Evolutionary conservation across 2,113 vertebrate genomes (phyloP).

Genomic region (Phaetusa simplex): DNA sequence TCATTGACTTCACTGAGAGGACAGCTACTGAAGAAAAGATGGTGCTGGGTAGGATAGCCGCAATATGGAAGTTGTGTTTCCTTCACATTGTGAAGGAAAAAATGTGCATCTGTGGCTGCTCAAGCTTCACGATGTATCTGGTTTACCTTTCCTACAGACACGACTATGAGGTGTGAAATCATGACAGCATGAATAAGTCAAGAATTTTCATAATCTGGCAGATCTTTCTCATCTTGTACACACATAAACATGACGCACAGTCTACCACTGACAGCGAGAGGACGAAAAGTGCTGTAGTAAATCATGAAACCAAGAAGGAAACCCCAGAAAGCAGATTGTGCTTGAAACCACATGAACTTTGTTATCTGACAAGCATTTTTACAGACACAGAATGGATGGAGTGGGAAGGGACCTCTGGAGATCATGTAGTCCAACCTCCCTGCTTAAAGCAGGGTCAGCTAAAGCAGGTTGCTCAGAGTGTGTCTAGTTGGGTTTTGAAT

Average conservation of each 20-base stretch:
- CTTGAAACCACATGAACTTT: neutral
- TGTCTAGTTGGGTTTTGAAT: neutral
- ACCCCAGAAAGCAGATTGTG: neutral
- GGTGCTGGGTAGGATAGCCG: neutral
- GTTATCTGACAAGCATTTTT: neutral
- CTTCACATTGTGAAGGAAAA: neutral
- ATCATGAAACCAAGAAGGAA: neutral
- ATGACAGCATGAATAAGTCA: neutral
- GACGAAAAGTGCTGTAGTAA: neutral
- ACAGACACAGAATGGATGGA: neutral
- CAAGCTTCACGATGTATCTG: neutral
- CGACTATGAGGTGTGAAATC: neutral
- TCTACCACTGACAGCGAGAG: neutral
- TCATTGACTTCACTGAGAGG: neutral
- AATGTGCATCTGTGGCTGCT: neutral
- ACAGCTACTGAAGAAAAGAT: neutral
- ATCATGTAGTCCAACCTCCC: rapidly evolving
- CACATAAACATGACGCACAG: neutral
- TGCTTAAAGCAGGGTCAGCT: neutral
- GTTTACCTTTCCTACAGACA: neutral
- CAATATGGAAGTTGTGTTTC: neutral
- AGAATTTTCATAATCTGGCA: neutral
- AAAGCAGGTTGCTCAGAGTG: neutral
- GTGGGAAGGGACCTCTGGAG: neutral
- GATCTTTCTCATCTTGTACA: neutral